Evolutionary conservation across 2,888 invertebrate species (phyloP), one percentile per base, ranked within the genome.

Genomic region (Epistrophe eligans): DNA sequence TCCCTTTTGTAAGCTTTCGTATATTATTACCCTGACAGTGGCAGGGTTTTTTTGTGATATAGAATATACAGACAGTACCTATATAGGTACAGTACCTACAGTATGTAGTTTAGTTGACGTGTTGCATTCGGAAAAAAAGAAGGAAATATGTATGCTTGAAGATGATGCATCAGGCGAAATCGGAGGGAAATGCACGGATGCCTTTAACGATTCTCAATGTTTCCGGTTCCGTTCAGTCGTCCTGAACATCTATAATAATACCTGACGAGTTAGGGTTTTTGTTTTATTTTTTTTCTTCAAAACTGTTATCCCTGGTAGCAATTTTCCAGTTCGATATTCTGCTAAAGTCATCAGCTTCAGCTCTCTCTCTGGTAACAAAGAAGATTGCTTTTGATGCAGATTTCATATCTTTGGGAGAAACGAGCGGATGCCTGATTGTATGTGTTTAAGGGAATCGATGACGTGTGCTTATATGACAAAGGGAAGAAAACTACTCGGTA

Each of bases 251-350:
- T 74, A 35, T 32, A 77, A 85, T 82, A 79, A 77, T 87, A 87
- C 79, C 79, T 83, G 82, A 87, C 87, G 87, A 87, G 71, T 52
- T 72, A 52, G 70, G 40, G 43, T 70, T 40, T 64, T 38, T 74
- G 58, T 79, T 79, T 66, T 45, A n/a, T 32, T 66, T 4, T 28
- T 50, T 50, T 50, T 50, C 15, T 35, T 0, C 0, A 40, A 55
- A 77, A 81, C 55, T 77, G 73, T 58, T 66, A 50, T 67, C 55
- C 55, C 83, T 82, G 60, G 50, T 76, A 83, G 87, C 79, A 76
- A 79, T 87, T 83, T 83, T 83, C 71, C 79, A 77, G 87, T 87
- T 83, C 79, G 82, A 85, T 77, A 85, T 82, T 74, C 73, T 64
- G 57, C 11, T 32, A 66, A 19, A 60, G 45, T 45, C 24, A 40